Percentiles rank a stretch among this genome's conserved stretches.
phyloP scores from a whole-genome alignment of 2,797 vertebrate species.

The Eremophila alpestris region DNA sequence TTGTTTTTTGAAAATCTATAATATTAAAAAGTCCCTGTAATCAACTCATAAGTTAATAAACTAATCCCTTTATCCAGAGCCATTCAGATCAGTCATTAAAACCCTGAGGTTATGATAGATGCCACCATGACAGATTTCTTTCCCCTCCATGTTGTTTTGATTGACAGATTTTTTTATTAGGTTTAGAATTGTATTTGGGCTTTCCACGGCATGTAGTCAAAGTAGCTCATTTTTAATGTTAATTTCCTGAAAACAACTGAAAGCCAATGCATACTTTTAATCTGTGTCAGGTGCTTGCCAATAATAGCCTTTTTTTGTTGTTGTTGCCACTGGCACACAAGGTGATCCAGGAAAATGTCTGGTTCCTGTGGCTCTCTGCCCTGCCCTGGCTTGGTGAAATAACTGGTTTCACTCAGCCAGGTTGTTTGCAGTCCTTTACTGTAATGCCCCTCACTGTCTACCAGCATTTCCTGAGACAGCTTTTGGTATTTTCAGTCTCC shows the following conservation, averaged over 20 bases:
- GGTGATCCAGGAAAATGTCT: slow-evolving; percentile 1
- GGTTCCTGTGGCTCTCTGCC: slow-evolving; percentile 2
- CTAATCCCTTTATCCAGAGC: not conserved
- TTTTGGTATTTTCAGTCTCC: not conserved
- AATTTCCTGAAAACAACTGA: slow-evolving; percentile 59
- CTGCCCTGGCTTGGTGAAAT: not conserved
- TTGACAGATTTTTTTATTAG: slow-evolving; percentile 30
- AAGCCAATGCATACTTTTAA: slow-evolving; percentile 33
- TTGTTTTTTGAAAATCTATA: not conserved
- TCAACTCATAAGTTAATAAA: slow-evolving; percentile 29
- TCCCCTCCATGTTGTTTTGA: slow-evolving; percentile 31
- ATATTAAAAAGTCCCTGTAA: slow-evolving; percentile 41
- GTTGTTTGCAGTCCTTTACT: slow-evolving; percentile 35
- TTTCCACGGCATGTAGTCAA: slow-evolving; percentile 40
- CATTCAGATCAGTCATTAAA: slow-evolving; percentile 35
- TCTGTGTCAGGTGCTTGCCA: slow-evolving; percentile 34
- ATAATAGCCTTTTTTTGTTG: not conserved
- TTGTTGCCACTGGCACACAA: not conserved
- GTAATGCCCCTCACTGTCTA: not conserved
- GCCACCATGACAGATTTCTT: not conserved
- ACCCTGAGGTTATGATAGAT: slow-evolving; percentile 7
- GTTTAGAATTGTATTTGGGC: slow-evolving; percentile 31
- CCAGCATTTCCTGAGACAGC: not conserved
- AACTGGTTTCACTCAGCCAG: slow-evolving; percentile 5
- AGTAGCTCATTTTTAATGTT: slow-evolving; percentile 29